phyloP scores from a whole-genome alignment of 1,140 invertebrate species.

The Drosophila watanabei region DNA sequence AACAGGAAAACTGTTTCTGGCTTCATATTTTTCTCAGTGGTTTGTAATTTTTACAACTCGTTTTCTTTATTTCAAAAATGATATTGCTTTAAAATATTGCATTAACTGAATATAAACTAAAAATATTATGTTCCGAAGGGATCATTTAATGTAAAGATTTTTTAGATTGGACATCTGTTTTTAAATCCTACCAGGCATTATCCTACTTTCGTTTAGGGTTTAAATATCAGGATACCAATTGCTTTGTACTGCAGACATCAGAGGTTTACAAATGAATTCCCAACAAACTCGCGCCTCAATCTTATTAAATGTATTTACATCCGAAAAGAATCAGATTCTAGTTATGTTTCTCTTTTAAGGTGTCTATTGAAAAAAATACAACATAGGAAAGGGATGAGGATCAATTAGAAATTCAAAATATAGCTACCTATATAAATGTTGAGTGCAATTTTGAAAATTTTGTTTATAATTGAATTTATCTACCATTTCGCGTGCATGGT shows the following conservation, averaged over 20 bases:
- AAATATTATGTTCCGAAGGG: not conserved
- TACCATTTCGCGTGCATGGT: conserved; percentile 69
- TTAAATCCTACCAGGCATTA: not conserved
- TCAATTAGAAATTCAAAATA: conserved; percentile 14
- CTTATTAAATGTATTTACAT: conserved; percentile 10
- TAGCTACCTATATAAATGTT: conserved; percentile 26
- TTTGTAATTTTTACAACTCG: not conserved
- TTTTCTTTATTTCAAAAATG: conserved; percentile 12
- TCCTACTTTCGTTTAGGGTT: not conserved
- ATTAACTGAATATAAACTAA: conserved; percentile 1
- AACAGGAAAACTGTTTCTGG: not conserved
- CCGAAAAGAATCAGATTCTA: not conserved
- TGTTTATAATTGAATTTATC: conserved; percentile 13
- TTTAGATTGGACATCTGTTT: not conserved
- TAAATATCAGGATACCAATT: conserved; percentile 6
- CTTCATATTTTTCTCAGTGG: not conserved
- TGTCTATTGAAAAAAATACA: conserved; percentile 1
- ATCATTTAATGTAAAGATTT: not conserved
- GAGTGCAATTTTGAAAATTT: conserved; percentile 6
- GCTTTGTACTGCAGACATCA: conserved; percentile 10
- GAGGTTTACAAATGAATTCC: not conserved
- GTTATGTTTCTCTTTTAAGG: not conserved
- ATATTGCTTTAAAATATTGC: conserved; percentile 13
- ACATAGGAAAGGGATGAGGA: not conserved
- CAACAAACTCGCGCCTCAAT: not conserved